A percentile compares a stretch with the other conserved stretches of the same genome.
Evolutionary conservation across 35 echinoderm and acorn worm species (phyloP).

Genomic region (Hemicentrotus pulcherrimus): DNA sequence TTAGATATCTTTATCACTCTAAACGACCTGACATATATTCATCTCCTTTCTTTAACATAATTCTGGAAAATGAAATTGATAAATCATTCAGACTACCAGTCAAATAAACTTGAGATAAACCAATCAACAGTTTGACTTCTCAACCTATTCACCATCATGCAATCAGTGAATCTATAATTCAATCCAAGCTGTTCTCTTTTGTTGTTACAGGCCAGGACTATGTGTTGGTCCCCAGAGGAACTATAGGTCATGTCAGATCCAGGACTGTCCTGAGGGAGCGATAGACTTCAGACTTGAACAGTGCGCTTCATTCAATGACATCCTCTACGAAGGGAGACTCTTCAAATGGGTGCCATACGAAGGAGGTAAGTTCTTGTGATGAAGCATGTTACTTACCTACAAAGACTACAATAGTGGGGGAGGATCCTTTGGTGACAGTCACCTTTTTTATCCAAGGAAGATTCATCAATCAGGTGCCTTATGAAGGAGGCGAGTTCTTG

Average conservation of each 20-base stretch:
- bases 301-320: conserved; percentile 86
- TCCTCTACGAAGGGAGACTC: conserved; percentile 70
- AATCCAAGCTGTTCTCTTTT: background rate
- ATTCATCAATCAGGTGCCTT: conserved; percentile 72
- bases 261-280: conserved; percentile 95
- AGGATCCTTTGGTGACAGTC: too few relatives aligned
- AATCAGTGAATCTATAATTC: background rate
- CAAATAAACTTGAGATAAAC: background rate
- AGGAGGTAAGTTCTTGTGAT: conserved; percentile 75
- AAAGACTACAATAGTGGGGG: background rate
- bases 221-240: conserved; percentile 72
- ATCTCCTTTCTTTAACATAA: too few relatives aligned
- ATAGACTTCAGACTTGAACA: conserved; percentile 85
- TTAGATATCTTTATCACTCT: too few relatives aligned
- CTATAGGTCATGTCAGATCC: conserved; percentile 92
- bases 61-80: background rate
- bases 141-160: background rate
- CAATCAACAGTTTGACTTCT: background rate
- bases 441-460: conserved; percentile 40
- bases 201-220: background rate
- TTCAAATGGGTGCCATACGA: conserved; percentile 87
- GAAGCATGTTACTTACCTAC: background rate
- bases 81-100: background rate
- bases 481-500: conserved; percentile 70
- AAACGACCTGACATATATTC: too few relatives aligned